Evolutionary conservation across 2,888 invertebrate genomes (phyloP).

Genomic region (Alentia gelatinosa): DNA sequence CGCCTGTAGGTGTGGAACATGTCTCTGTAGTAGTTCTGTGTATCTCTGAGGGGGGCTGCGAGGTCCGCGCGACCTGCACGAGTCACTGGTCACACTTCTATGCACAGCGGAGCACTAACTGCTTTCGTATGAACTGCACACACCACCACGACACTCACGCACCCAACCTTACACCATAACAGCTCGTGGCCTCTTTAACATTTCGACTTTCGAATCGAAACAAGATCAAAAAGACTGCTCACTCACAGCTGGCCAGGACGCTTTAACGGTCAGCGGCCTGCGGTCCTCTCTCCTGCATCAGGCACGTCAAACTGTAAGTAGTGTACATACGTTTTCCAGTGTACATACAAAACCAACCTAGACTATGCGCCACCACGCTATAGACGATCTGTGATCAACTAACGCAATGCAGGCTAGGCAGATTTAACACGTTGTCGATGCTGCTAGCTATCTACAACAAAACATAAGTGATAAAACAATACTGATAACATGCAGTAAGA

Average conservation of each 20-base stretch:
- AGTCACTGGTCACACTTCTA: background rate
- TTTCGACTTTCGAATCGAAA: constrained; percentile 39
- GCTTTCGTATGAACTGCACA: constrained; percentile 20
- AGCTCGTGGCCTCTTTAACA: background rate
- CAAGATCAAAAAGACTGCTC: constrained; percentile 9
- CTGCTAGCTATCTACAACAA: too few species aligned
- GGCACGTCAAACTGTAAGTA: background rate
- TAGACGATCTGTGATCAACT: constrained; percentile 12
- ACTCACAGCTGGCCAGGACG: background rate
- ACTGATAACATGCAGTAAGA: background rate
- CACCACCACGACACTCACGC: constrained; percentile 15
- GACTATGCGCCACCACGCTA: background rate
- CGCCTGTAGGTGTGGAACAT: constrained; percentile 13
- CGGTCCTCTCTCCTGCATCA: background rate
- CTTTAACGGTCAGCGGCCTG: background rate
- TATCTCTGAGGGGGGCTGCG: background rate
- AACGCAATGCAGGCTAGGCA: background rate
- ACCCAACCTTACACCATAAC: background rate
- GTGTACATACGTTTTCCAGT: constrained; percentile 34
- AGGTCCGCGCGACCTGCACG: background rate
- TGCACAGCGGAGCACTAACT: constrained; percentile 3
- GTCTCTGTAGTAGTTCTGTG: background rate
- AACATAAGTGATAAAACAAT: background rate
- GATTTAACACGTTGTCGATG: too few species aligned
- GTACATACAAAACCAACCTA: background rate